These are phyloP conservation scores for Halisarca cf. caerulea DNA, from an alignment of 37 sponge, comb jelly and placozoan species.

Conservation along the genomic window DNA sequence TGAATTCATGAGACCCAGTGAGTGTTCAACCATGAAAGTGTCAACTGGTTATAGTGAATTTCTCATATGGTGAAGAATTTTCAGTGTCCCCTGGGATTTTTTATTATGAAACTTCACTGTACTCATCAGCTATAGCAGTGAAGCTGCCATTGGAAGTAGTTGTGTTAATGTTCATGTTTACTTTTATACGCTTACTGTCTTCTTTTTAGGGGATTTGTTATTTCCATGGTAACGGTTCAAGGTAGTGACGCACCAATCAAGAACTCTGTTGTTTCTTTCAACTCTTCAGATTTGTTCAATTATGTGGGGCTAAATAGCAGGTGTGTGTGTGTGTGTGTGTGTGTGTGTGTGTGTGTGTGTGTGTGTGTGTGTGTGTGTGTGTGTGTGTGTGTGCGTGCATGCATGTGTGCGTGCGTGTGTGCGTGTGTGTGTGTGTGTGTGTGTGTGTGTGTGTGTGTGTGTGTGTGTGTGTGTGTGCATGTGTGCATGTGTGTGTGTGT, in stretches of 20 bases:
- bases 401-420: not conserved
- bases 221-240: slow-evolving; percentile 74
- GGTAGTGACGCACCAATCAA: slow-evolving; percentile 66
- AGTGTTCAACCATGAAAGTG: too few species aligned
- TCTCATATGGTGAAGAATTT: too few species aligned
- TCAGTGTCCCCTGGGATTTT: too few species aligned
- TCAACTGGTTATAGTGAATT: too few species aligned
- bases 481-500: not conserved
- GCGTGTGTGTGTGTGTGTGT: not conserved
- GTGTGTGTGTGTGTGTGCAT: not conserved
- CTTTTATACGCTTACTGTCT: too few species aligned
- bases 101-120: too few species aligned
- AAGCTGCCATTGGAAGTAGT: too few species aligned
- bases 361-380: not conserved
- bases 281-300: slow-evolving; percentile 69
- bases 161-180: too few species aligned
- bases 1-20: too few species aligned
- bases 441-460: not conserved
- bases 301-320: slow-evolving; percentile 70
- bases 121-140: too few species aligned
- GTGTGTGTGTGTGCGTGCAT: not conserved
- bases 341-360: not conserved
- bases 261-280: slow-evolving; percentile 69
- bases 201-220: slow-evolving; percentile 60
- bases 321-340: slow-evolving; percentile 11